Evolutionary conservation across 2,888 invertebrate genomes (phyloP).

Genomic region (Meiosimyza platycephala): DNA sequence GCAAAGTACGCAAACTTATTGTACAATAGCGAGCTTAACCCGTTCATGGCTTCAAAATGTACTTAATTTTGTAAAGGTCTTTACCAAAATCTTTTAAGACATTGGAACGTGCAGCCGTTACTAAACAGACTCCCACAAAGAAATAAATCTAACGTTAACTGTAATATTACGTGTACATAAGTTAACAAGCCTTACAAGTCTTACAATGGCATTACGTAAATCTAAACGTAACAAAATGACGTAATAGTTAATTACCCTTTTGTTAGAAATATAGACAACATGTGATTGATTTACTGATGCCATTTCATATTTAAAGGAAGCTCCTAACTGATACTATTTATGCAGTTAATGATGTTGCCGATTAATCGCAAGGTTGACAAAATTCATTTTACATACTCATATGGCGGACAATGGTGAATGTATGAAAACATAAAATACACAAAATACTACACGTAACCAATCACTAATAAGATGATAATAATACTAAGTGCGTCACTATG

Average conservation of each 20-base stretch:
- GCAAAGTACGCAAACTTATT: no score
- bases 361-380: background rate
- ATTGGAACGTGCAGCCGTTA: background rate
- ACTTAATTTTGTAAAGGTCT: no score
- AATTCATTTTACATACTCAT: no score
- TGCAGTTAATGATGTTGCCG: background rate
- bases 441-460: no score
- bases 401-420: no score
- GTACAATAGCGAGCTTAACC: no score
- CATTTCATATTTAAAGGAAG: background rate
- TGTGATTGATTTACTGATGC: conserved; percentile 3
- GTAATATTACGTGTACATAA: background rate
- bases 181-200: background rate
- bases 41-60: no score
- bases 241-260: conserved; percentile 5
- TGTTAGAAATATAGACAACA: background rate
- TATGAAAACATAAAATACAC: no score
- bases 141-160: background rate
- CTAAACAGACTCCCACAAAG: background rate
- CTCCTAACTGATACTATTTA: background rate
- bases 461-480: no score
- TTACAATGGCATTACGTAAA: background rate
- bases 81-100: no score
- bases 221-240: conserved; percentile 2
- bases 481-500: no score